Evolutionary conservation across 2,888 invertebrate species (phyloP), one percentile per base, ranked within the genome.

Genomic region (Druceiella hillmani): DNA sequence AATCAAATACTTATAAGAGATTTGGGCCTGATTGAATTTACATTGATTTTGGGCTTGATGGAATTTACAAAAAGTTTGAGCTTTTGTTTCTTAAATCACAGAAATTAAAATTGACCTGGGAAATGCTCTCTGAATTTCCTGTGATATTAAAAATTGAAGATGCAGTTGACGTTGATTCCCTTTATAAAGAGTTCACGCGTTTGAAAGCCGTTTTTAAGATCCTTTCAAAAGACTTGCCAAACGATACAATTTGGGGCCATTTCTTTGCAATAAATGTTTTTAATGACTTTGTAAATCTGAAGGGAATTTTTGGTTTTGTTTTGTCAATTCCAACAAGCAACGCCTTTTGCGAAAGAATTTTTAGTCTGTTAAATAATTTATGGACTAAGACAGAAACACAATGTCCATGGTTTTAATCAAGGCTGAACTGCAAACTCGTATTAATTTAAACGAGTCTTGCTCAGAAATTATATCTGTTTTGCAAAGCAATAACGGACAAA

Each of bases 331-430:
- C 38, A 32, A 38, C 38, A 32, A 38, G 27, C 30, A 36, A 40
- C 26, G 40, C 40, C 10, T 40, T 32, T 36, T 40, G 36, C 24
- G 36, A 40, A 36, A 36, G 28, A 28, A 36, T 36, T 9, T 36
- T 36, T 33, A 37, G 41, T 22, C 33, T 36, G n/a, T 11, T 41
- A 13, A 41, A 40, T 17, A 40, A 15, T 36, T 40, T 40, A 33
- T 36, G 33, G 16, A 29, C 40, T 16, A 40, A 36, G 36, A 40
- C 11, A 17, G 36, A 29, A 41, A 36, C 22, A 14, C 30, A 15
- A 41, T 36, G 40, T 25, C 36, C 26, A 30, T 40, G 17, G 40
- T 36, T 32, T 36, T 32, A 22, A 40, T 36, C 31, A 36, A 36
- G 27, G 26, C 36, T 5, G 32, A 40, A 36, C 32, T 40, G 31